These are phyloP conservation scores for Orchesella cincta DNA, from an alignment of 1,140 invertebrate species.

Conservation along the genomic window DNA sequence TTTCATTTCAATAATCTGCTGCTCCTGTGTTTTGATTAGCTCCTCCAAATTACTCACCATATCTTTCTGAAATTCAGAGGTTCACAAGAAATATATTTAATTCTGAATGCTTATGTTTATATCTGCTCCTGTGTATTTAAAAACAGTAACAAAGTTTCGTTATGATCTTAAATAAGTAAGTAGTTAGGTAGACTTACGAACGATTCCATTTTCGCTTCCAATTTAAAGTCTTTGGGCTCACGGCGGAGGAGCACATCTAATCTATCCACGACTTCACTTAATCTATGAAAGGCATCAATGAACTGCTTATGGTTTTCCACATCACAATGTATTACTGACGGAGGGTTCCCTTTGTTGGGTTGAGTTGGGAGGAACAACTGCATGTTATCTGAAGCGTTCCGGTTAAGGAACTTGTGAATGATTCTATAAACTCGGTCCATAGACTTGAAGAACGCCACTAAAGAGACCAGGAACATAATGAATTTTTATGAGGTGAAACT, in stretches of 20 bases:
- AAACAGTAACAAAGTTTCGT: too few species aligned
- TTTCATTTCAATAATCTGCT: background rate
- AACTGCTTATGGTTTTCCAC: background rate
- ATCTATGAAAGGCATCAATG: background rate
- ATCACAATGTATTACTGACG: slow-evolving; percentile 9
- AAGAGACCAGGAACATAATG: background rate
- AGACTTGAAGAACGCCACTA: slow-evolving; percentile 3
- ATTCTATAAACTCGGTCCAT: slow-evolving; percentile 7
- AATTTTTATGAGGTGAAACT: background rate
- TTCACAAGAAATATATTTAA: background rate
- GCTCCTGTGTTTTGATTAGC: background rate
- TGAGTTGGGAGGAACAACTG: background rate
- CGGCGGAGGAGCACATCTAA: background rate
- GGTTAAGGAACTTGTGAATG: background rate
- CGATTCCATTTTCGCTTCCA: background rate
- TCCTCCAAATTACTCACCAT: background rate
- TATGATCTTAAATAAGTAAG: background rate
- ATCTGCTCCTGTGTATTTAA: background rate
- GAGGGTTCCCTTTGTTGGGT: background rate
- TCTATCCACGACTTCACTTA: background rate
- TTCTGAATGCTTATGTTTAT: background rate
- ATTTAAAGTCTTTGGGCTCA: background rate
- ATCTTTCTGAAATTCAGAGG: background rate
- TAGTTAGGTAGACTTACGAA: background rate
- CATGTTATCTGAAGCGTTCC: slow-evolving; percentile 11